These are phyloP conservation scores for Stomatorhinus walkeri DNA, from an alignment of 2,797 vertebrate genomes.

Conservation along the genomic window DNA sequence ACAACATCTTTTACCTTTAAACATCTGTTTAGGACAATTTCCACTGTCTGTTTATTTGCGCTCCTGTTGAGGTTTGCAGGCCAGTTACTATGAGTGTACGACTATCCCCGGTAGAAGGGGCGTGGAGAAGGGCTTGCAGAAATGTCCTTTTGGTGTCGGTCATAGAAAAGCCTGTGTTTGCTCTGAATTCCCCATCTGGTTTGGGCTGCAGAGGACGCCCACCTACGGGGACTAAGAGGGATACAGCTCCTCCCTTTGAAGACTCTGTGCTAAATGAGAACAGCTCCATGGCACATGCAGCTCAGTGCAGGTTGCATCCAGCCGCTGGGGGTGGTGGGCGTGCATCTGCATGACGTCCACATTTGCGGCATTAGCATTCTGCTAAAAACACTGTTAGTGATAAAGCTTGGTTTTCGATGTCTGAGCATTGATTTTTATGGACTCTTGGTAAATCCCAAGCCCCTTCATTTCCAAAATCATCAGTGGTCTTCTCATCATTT, in stretches of 20 bases:
- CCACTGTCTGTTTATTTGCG: neutral
- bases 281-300: neutral
- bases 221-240: neutral
- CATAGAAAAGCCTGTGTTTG: neutral
- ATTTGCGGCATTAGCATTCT: neutral
- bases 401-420: neutral
- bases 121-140: neutral
- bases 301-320: neutral
- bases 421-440: neutral
- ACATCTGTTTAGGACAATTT: neutral
- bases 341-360: neutral
- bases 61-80: neutral
- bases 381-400: neutral
- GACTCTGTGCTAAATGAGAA: neutral
- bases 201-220: neutral
- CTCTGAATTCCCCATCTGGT: constrained; percentile 5
- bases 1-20: neutral
- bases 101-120: neutral
- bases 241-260: neutral
- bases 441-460: neutral
- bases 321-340: neutral
- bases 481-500: neutral
- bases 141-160: neutral
- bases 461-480: neutral
- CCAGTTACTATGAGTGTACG: neutral